Base-by-base conservation (phyloP, 2,888 invertebrate species). In the Adela reaumurella region DNA sequence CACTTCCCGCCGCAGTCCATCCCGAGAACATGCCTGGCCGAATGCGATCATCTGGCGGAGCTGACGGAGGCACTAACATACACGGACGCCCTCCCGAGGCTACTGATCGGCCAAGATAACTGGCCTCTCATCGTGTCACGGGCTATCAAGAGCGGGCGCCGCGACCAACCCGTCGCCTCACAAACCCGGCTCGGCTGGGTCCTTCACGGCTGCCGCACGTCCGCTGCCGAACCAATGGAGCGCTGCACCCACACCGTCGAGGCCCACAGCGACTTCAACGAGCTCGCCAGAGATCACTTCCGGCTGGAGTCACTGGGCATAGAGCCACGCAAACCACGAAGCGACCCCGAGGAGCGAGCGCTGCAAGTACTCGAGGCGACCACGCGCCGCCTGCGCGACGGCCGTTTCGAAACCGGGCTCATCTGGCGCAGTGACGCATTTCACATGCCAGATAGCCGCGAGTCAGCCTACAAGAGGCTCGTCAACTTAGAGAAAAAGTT, bases 31-130 rank as follows among this genome's bases (percentile, higher is more conserved):
- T 24, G 24, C 24, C 24, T 24, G 24, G 24, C 4, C 24, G 24
- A 24, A 4, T 24, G 24, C 24, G 8, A 4, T 4, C 24, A 24
- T 24, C 24, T 24, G 24, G 24, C 24, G 24, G 43, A 43, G 19
- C 43, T 43, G 8, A 43, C 17, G 5, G 19, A 16, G 5, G 19
- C 17, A 17, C 17, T 18, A 11, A 16, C 17, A 17, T 18, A 43
- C 43, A 11, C 17, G 16, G 19, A 18, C 43, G 45, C 10, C 20
- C 45, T 20, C 45, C 45, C 45, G 18, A 46, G 43, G 43, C 46
- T 50, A 35, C 50, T 53, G 10, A 16, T 50, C 17, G 51, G 53
- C 3, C 51, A 51, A 45, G 53, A 53, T 28, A 52, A 50, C 35
- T 50, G 48, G 48, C 44, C 46, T 18, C 45, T 50, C 8, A 48